Conservation (phyloP, 1,140 invertebrate genomes). For the Hypothenemus hampei region DNA sequence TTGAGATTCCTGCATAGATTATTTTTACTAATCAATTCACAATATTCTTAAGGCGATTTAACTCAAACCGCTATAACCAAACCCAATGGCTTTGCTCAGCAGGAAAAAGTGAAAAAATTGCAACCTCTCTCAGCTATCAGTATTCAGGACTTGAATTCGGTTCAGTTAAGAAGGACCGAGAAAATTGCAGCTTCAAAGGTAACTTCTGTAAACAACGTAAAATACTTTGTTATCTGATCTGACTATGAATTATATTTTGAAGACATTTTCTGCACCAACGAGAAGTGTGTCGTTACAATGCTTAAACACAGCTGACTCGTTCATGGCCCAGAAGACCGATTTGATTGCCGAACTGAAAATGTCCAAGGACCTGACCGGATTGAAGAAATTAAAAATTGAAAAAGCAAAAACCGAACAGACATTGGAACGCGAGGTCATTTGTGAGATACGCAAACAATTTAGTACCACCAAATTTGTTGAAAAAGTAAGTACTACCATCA, state of each 20-base stretch:
- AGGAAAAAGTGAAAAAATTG: conserved; percentile 46
- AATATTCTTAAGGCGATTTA: conserved; percentile 22
- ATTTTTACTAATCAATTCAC: neutral
- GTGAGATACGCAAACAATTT: conserved; percentile 77
- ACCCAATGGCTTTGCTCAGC: conserved; percentile 28
- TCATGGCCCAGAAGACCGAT: conserved; percentile 73
- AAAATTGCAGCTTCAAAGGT: conserved; percentile 59
- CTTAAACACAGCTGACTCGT: conserved; percentile 59
- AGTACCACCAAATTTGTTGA: conserved; percentile 84
- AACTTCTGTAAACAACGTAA: too few species aligned
- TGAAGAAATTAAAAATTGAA: conserved; percentile 86
- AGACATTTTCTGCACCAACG: conserved; percentile 73
- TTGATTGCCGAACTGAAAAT: conserved; percentile 85
- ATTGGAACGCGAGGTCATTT: conserved; percentile 72
- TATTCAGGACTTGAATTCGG: conserved; percentile 78
- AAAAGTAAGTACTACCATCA: conserved; percentile 58
- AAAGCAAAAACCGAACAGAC: conserved; percentile 73
- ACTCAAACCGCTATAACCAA: conserved; percentile 22
- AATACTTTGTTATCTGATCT: neutral
- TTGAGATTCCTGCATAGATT: neutral
- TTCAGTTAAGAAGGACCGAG: conserved; percentile 67
- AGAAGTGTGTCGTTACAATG: conserved; percentile 67
- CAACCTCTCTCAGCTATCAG: conserved; percentile 78
- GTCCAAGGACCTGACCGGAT: conserved; percentile 84
- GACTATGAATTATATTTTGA: conserved; percentile 3